Conservation (phyloP, 2,113 vertebrate species). For the Myodes glareolus region DNA sequence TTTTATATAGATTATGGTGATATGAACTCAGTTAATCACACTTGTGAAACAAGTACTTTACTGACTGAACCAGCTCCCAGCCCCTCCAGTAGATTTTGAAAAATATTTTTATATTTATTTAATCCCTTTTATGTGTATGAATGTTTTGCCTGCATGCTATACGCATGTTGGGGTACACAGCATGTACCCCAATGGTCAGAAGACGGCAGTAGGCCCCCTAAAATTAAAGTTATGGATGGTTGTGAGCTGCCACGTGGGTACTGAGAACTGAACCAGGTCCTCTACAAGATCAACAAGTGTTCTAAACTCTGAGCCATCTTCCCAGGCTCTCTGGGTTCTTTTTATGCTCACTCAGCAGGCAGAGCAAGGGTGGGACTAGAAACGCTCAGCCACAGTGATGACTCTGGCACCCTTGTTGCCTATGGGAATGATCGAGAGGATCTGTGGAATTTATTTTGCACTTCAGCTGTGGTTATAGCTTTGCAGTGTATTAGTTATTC, state of each 20-base stretch:
- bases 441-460: neutral
- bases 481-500: neutral
- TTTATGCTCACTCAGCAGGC: neutral
- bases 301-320: neutral
- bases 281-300: neutral
- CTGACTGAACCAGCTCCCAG: neutral
- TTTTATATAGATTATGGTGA: neutral
- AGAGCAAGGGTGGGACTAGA: neutral
- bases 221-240: neutral
- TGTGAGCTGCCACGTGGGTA: neutral
- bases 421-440: neutral
- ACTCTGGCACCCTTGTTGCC: neutral
- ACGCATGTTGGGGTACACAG: too few relatives aligned
- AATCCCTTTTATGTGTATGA: neutral
- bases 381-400: neutral
- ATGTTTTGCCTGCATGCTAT: neutral
- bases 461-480: neutral
- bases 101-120: neutral
- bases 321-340: neutral
- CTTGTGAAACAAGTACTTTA: neutral
- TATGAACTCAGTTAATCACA: neutral
- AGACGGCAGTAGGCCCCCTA: neutral
- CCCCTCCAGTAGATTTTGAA: neutral
- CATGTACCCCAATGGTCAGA: neutral
- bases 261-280: neutral